Base-by-base conservation (phyloP, 1,140 invertebrate genomes). In the Drosophila kikkawai region DNA sequence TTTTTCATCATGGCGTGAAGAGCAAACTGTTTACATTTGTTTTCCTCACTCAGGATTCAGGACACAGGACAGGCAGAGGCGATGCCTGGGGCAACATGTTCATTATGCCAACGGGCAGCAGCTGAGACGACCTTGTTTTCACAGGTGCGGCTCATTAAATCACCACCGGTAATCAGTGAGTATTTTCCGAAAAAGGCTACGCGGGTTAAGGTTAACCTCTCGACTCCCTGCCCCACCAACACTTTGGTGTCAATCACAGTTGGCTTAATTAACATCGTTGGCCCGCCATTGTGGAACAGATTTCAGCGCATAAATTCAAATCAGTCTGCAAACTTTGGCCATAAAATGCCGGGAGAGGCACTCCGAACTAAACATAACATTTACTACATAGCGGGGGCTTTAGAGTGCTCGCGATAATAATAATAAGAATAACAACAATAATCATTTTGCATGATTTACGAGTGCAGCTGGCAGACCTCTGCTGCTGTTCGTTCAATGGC, bases 1-100 rank as follows among this genome's bases (percentile, higher is more conserved):
- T 87, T 88, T 88, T 83, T 87, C 84, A 88, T 87, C 77, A 70
- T 58, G 84, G 77, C 80, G 67, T 78, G 66, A 88, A 83, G 79
- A 80, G 78, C 77, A 88, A 87, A 88, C 84, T 80, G 84, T 84
- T 87, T 87, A 88, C 83, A 87, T 87, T 87, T 88, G 73, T 83
- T 77, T 74, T 70, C 68, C 82, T 67, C 48, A 80, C 34, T 59
- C 65, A 42, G 70, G 32, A 58, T 51, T 55, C 39, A 44, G 68
- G 53, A 32, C 56, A 48, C 39, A 76, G 53, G 45, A 67, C 69
- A 50, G 63, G 64, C 22, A 34, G 32, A 19, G 13, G 17, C 34
- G 34, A 39, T 45, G 67, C 67, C 41, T 22, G 63, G 67, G 64
- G 79, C 66, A 63, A 82, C 83, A 80, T 80, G 68, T 80, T 87